Base-by-base conservation (phyloP, 2,113 vertebrate species). In the Semicossyphus pulcher region DNA sequence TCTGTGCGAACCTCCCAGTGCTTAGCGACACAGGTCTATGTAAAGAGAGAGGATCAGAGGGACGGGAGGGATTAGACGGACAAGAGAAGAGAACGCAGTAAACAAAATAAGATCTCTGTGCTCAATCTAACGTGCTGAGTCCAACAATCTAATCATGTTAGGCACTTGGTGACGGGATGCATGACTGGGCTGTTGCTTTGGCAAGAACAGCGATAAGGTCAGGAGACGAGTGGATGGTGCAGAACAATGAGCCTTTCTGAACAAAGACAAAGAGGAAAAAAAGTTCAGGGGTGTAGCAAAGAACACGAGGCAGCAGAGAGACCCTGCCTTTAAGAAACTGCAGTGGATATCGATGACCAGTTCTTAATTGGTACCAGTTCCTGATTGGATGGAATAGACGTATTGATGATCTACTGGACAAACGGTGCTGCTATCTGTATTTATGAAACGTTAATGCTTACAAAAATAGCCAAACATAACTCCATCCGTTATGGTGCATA, bases 141-240 rank as follows among this genome's bases (percentile, higher is more conserved):
- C 64, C 44, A 76, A 78, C 62, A 48, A 74, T 60, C 81, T 75
- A 81, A 81, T 82, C 78, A 89, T 49, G 63, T 69, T 65, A 47
- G 16, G 60, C 70, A 60, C 76, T 80, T 47, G 49, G 67, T 68
- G 64, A 73, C 71, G 85, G 80, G 68, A 86, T 77, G 80, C 58
- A 74, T 51, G 52, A 62, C 66, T 74, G 65, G 82, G 34, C 73
- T 78, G 72, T 78, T 83, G 81, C 68, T 87, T 83, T 82, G 44
- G 56, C 54, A 74, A 64, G 26, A 84, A 72, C 66, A 70, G 44
- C 62, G 68, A 83, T 66, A 70, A 78, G 73, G 75, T 83, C 72
- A 76, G 45, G 49, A 76, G 66, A 68, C 59, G 76, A 76, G 54
- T 10, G 16, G 42, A 75, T 29, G 73, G 72, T 73, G 65, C 62